A percentile compares a stretch with the other conserved stretches of the same genome.
These are phyloP conservation scores for Drosophila sucinea DNA, from an alignment of 1,140 invertebrate genomes.

Conservation along the genomic window DNA sequence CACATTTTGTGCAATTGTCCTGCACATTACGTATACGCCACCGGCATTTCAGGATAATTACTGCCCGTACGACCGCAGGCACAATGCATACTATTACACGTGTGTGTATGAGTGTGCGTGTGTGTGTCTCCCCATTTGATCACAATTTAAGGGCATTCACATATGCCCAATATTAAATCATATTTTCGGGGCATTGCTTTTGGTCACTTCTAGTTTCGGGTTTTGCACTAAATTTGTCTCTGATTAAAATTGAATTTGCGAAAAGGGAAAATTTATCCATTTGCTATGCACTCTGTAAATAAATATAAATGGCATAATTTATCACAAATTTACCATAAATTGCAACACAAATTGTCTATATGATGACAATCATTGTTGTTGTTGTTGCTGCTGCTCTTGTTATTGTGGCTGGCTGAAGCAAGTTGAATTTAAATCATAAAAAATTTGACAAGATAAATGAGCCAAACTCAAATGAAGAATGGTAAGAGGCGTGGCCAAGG, in stretches of 20 bases:
- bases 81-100: neutral
- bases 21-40: conserved; percentile 49
- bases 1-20: conserved; percentile 33
- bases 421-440: conserved; percentile 57
- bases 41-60: conserved; percentile 39
- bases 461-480: neutral
- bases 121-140: conserved; percentile 21
- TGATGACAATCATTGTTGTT: conserved; percentile 5
- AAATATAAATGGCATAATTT: conserved; percentile 54
- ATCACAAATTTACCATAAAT: conserved; percentile 66
- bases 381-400: conserved; percentile 17
- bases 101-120: neutral
- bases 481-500: conserved; percentile 15
- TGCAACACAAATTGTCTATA: conserved; percentile 17
- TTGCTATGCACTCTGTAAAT: conserved; percentile 38
- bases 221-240: conserved; percentile 5
- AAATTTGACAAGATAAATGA: conserved; percentile 70
- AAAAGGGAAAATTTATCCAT: neutral
- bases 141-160: conserved; percentile 6
- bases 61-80: conserved; percentile 24
- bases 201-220: neutral
- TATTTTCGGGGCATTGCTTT: neutral
- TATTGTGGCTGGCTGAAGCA: conserved; percentile 14
- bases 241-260: conserved; percentile 4
- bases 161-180: conserved; percentile 17